A percentile compares a stretch with the other conserved stretches of the same genome.
phyloP scores from a whole-genome alignment of 2,888 invertebrate species.

The Melieria crassipennis region DNA sequence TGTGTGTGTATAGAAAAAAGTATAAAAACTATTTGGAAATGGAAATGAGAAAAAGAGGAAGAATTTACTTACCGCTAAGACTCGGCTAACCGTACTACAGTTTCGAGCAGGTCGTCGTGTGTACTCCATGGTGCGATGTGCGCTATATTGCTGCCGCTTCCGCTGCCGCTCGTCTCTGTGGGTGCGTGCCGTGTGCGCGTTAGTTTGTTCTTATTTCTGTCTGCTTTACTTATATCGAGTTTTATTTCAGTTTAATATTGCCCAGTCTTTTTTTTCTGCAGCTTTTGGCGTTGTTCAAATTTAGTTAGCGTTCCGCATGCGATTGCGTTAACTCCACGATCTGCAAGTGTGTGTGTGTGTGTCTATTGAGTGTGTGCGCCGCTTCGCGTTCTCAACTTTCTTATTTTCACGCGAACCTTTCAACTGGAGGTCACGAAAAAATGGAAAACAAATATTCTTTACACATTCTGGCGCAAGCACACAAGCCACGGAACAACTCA shows the following conservation, averaged over 20 bases:
- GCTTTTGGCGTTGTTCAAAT: not conserved
- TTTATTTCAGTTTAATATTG: not conserved
- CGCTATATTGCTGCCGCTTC: conserved; percentile 14
- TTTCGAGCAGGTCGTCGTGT: conserved; percentile 45
- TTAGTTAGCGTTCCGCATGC: not conserved
- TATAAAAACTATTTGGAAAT: not conserved
- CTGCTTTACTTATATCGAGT: conserved; percentile 3
- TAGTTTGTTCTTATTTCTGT: conserved; percentile 23
- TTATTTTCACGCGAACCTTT: conserved; percentile 15
- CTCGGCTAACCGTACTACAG: conserved; percentile 57
- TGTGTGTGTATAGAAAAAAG: not conserved
- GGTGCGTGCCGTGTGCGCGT: conserved; percentile 25
- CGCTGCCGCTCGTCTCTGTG: conserved; percentile 9
- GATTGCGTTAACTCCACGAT: not conserved
- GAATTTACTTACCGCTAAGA: conserved; percentile 56
- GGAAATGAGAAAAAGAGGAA: conserved; percentile 12
- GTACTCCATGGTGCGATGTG: conserved; percentile 32
- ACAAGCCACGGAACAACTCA: no score
- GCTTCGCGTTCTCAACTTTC: conserved; percentile 25
- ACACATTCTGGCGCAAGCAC: no score
- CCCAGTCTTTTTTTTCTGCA: not conserved
- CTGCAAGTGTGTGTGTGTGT: conserved; percentile 14
- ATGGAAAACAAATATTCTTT: conserved; percentile 45
- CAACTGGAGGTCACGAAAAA: conserved; percentile 42
- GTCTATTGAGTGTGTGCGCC: not conserved